Base-by-base conservation (phyloP, 2,888 invertebrate genomes). In the Plebejus argus region DNA sequence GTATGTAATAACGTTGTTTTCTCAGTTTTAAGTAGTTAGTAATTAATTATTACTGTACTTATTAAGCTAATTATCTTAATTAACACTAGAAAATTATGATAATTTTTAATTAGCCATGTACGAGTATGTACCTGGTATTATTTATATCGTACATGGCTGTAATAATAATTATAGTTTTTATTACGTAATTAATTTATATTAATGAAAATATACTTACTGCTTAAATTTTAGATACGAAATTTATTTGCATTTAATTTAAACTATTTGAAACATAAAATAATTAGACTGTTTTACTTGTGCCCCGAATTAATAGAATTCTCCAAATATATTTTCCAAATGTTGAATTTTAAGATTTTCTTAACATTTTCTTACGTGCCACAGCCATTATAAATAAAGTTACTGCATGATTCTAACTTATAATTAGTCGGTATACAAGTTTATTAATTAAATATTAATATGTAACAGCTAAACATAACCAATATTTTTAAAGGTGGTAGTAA, bases 401-500 rank as follows among this genome's bases (percentile, higher is more conserved):
- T 61, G 23, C 61, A 61, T 23, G 61, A n/a, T 61, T 61, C 20
- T 23, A 23, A 8, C 20, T 20, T 20, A 58, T 6, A 58, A 58
- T 8, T 20, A 58, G n/a, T n/a, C n/a, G n/a, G 18, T 12, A n/a
- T 53, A 56, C 56, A 53, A 53, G 10, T 10, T 15, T 53, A 45
- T 53, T 18, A 53, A 5, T 53, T 15, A 4, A 53, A 53, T 53
- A 53, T 5, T 18, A 5, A 18, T 53, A n/a, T n/a, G n/a, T n/a
- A 53, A 66, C 33, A 66, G 0, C 6, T 66, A 33, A 76, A 76
- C 20, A 49, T 56, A 28, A 79, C 79, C 78, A 53, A 70, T 23
- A 49, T 76, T 77, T 83, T 86, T 88, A 86, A 45, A 91, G 93
- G 93, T 88, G 92, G 85, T 85, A 90, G 88, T 80, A 88, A 88